phyloP scores from a whole-genome alignment of 2,797 vertebrate species.

The Alouatta caraya region DNA sequence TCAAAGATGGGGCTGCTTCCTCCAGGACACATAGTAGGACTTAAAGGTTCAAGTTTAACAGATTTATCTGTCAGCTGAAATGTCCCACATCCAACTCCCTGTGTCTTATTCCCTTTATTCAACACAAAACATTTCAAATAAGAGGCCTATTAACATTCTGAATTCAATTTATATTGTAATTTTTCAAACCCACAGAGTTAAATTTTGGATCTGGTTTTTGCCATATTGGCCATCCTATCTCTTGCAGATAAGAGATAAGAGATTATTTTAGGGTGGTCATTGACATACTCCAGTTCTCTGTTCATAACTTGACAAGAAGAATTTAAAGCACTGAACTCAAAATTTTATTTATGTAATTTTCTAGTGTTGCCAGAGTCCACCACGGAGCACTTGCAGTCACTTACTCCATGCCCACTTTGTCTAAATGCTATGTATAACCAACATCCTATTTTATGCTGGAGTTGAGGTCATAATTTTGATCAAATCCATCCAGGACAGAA shows the following conservation, averaged over 20 bases:
- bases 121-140: not conserved
- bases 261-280: not conserved
- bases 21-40: not conserved
- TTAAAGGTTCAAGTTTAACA: not conserved
- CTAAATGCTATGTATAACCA: not conserved
- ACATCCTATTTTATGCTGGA: not conserved
- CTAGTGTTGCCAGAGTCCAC: not conserved
- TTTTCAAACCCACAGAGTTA: not conserved
- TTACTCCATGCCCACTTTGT: not conserved
- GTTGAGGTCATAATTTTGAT: not conserved
- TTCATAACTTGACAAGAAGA: not conserved
- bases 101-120: not conserved
- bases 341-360: not conserved
- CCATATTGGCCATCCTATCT: not conserved
- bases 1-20: not conserved
- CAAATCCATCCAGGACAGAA: not conserved
- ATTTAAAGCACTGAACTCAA: not conserved
- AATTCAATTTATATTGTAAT: not conserved
- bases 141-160: not conserved
- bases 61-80: not conserved
- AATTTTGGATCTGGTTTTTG: not conserved
- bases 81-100: not conserved
- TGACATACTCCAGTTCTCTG: not conserved
- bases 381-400: not conserved
- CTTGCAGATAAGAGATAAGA: not conserved